These are phyloP conservation scores for Calliphora vicina DNA, from an alignment of 1,140 invertebrate species.

Conservation along the genomic window DNA sequence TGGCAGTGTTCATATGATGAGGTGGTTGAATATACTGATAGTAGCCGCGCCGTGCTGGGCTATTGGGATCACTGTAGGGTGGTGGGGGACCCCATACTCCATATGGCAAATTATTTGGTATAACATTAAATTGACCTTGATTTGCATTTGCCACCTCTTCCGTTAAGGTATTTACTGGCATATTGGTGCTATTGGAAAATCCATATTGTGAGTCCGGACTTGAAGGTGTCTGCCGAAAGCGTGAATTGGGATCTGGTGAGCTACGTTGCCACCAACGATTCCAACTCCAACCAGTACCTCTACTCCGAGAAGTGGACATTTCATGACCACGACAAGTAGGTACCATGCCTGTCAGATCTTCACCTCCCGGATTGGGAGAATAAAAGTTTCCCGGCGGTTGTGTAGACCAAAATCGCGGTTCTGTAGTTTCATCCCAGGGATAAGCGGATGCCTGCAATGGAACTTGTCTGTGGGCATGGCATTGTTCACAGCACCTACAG, in stretches of 20 bases:
- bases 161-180: constrained; percentile 49
- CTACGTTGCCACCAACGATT: constrained; percentile 66
- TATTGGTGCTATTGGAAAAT: constrained; percentile 62
- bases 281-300: constrained; percentile 69
- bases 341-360: constrained; percentile 48
- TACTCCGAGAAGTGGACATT: constrained; percentile 64
- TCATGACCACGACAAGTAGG: constrained; percentile 37
- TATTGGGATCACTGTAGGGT: constrained; percentile 77
- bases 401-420: constrained; percentile 52
- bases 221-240: constrained; percentile 59
- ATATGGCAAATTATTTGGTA: constrained; percentile 55
- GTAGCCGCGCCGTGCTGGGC: constrained; percentile 67
- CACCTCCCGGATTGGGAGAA: constrained; percentile 78
- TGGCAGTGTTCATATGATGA: constrained; percentile 46
- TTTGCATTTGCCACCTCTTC: constrained; percentile 46
- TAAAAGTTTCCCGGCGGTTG: constrained; percentile 75
- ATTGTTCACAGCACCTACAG: constrained; percentile 61
- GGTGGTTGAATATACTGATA: constrained; percentile 61
- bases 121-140: constrained; percentile 45
- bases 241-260: constrained; percentile 50
- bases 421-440: constrained; percentile 57
- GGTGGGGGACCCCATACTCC: constrained; percentile 77
- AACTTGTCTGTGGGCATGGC: constrained; percentile 59
- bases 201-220: constrained; percentile 75
- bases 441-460: constrained; percentile 51